These are phyloP conservation scores for Scaptomyza cyrtandrae DNA, from an alignment of 2,888 invertebrate species.

Conservation along the genomic window DNA sequence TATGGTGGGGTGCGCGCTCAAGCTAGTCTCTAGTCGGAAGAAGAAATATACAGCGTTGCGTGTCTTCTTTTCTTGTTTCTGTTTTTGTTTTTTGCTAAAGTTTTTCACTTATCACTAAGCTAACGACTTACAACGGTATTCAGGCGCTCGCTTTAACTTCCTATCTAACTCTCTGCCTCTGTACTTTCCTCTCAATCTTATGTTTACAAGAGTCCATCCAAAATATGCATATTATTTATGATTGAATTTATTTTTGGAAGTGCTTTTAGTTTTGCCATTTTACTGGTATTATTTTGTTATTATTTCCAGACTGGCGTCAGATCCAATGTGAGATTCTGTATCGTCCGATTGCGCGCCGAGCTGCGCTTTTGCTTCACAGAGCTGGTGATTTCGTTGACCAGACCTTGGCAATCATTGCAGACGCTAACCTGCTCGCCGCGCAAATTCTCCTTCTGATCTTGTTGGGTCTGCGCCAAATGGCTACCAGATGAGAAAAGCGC, in stretches of 20 bases:
- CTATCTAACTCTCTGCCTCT: slow-evolving; percentile 12
- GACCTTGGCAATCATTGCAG: slow-evolving; percentile 96
- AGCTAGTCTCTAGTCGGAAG: slow-evolving; percentile 60
- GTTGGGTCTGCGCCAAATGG: slow-evolving; percentile 78
- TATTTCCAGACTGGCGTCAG: slow-evolving; percentile 91
- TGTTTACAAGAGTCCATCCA: slow-evolving; percentile 71
- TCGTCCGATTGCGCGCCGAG: slow-evolving; percentile 92
- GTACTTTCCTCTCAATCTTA: slow-evolving; percentile 37
- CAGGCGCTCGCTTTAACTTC: slow-evolving; percentile 13
- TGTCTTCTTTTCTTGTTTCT: slow-evolving; percentile 1
- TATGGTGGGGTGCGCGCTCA: slow-evolving; percentile 71
- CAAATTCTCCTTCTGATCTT: slow-evolving; percentile 87
- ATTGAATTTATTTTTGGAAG: slow-evolving; percentile 24
- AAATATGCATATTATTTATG: slow-evolving; percentile 49
- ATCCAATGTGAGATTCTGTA: slow-evolving; percentile 92
- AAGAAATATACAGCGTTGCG: slow-evolving; percentile 47
- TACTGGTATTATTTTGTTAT: slow-evolving; percentile 1
- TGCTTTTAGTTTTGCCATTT: slow-evolving; percentile 31
- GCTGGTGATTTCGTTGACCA: slow-evolving; percentile 97
- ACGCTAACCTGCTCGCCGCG: slow-evolving; percentile 94
- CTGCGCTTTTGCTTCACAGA: slow-evolving; percentile 91
- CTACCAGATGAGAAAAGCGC: slow-evolving; percentile 86
- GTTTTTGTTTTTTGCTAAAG: neutral
- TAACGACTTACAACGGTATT: slow-evolving; percentile 54
- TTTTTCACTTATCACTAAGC: slow-evolving; percentile 54